Percentiles rank a stretch among this genome's conserved stretches.
Evolutionary conservation across 2,888 invertebrate genomes (phyloP).

Genomic region (Pherbina coryleti): DNA sequence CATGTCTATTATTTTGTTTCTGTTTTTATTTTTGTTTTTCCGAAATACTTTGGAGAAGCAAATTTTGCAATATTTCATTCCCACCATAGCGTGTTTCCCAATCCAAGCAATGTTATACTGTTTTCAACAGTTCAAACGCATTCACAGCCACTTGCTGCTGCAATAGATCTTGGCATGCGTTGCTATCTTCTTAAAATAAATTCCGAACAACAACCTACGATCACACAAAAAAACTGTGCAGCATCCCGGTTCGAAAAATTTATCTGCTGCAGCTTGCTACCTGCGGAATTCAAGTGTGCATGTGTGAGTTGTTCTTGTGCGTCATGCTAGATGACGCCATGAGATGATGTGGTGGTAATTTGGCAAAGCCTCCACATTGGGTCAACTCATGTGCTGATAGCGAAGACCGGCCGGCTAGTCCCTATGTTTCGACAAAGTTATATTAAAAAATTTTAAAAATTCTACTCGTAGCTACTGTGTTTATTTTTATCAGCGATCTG

Average conservation of each 20-base stretch:
- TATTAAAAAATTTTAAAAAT: no score
- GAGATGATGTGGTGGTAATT: not conserved
- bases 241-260: not conserved
- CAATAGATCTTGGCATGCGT: conserved; percentile 7
- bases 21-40: not conserved
- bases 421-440: no score
- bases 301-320: conserved; percentile 2
- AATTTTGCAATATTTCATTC: not conserved
- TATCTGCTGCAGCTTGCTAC: not conserved
- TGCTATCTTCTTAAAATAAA: conserved; percentile 3
- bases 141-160: conserved; percentile 35
- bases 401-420: no score
- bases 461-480: no score
- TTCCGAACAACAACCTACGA: conserved; percentile 12
- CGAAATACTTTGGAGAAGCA: not conserved
- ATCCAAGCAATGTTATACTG: not conserved
- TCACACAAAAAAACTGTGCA: not conserved
- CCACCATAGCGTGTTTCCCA: not conserved
- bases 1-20: no score
- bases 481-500: no score
- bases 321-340: not conserved
- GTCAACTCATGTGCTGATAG: no score
- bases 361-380: no score
- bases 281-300: not conserved
- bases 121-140: not conserved